Base-by-base conservation (phyloP, 2,113 vertebrate genomes). In the Actinemys pallida region DNA sequence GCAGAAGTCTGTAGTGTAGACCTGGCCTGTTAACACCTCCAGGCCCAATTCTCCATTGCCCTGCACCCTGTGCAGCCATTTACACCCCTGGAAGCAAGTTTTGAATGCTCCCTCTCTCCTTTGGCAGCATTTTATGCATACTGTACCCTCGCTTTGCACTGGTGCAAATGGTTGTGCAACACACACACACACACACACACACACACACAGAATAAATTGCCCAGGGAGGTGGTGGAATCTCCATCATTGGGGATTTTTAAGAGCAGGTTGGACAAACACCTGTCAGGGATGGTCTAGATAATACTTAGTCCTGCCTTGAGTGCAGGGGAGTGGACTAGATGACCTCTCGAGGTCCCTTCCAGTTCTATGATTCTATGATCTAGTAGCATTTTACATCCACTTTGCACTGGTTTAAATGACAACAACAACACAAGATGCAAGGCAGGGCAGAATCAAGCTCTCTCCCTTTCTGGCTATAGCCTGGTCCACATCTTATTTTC, bases 111-210 rank as follows among this genome's bases (percentile, higher is more conserved):
- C 72, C 39, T 45, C 6, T 76, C 42, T 10, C 75, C 10, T 78
- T 27, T 14, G 42, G 19, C 3, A 8, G 11, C 8, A 11, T 8
- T 6, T 31, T 9, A 42, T 1, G 24, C 14, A 1, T 0, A 27
- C 12, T 4, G 87, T 47, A 93, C 35, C 65, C 65, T 69, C 65
- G 19, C 65, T 69, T 69, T n/a, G 35, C 35, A n/a, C 24, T 24
- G 42, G 24, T 27, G 13, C 13, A 47, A 27, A 78, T 47, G 75
- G 25, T 8, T 27, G 6, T 16, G 42, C 75, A 47, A 59, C 27
- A 59, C 57, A 59, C 57, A 27, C 31, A 39, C 13, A 22, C 10
- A 1, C 57, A 27, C 31, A 39, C 13, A 22, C 10, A 1, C 57
- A 59, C 57, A 27, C 31, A 45, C 13, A 22, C 10, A 1, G 8